A percentile compares a stretch with the other conserved stretches of the same genome.
These are phyloP conservation scores for Lordiphosa mommai DNA, from an alignment of 1,140 invertebrate genomes.

Conservation along the genomic window DNA sequence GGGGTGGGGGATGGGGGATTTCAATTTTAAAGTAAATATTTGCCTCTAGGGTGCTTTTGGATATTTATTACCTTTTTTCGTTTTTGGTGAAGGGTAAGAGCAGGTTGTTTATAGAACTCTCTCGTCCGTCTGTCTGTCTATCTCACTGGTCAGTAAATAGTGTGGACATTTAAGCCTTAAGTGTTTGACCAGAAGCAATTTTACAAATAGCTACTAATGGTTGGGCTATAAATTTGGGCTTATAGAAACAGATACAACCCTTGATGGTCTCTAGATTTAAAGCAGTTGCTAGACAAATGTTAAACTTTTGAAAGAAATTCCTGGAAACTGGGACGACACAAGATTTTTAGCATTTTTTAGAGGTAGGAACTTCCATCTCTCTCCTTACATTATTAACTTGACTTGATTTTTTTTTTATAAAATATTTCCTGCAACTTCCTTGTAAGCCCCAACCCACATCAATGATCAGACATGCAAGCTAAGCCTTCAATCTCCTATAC, in stretches of 20 bases:
- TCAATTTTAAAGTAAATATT: conserved; percentile 79
- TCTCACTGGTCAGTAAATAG: conserved; percentile 45
- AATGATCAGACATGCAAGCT: conserved; percentile 46
- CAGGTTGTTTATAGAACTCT: conserved; percentile 17
- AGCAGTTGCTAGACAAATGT: too few species aligned
- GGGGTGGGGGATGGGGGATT: conserved; percentile 12
- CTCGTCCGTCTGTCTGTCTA: background rate
- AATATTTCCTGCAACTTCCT: background rate
- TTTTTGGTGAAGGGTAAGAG: background rate
- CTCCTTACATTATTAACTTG: conserved; percentile 27
- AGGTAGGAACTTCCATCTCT: too few species aligned
- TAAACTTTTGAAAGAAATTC: too few species aligned
- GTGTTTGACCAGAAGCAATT: conserved; percentile 57
- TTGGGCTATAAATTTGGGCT: conserved; percentile 49
- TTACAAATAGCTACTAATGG: conserved; percentile 47
- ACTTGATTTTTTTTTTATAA: conserved; percentile 2
- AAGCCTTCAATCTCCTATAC: conserved; percentile 19
- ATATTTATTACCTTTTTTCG: conserved; percentile 69
- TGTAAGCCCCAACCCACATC: conserved; percentile 27
- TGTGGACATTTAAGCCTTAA: conserved; percentile 55
- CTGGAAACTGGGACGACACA: too few species aligned
- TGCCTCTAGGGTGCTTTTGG: conserved; percentile 77
- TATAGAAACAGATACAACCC: background rate
- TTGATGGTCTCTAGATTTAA: too few species aligned
- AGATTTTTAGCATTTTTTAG: too few species aligned